Evolutionary conservation across 2,797 vertebrate genomes (phyloP).

Genomic region (Myotis planiceps): DNA sequence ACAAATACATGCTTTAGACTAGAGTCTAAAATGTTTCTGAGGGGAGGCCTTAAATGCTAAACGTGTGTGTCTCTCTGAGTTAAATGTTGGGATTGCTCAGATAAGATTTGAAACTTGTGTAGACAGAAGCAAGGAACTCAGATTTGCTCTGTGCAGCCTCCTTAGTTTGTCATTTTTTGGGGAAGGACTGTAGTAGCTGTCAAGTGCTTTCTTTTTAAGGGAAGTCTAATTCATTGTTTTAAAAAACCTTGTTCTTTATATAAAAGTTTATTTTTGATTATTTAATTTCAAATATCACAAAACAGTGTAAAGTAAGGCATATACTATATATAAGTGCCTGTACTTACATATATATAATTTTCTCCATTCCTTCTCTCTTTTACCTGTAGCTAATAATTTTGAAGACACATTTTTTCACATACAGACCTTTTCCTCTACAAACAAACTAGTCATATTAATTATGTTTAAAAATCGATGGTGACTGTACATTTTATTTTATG

Average conservation of each 20-base stretch:
- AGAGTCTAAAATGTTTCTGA: not conserved
- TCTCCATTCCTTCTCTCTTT: not conserved
- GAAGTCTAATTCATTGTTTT: not conserved
- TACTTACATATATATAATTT: not conserved
- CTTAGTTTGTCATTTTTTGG: not conserved
- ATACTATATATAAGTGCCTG: too few species aligned
- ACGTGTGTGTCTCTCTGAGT: not conserved
- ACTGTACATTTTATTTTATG: not conserved
- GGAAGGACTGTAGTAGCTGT: not conserved
- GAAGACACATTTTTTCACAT: not conserved
- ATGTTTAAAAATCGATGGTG: conserved; percentile 4
- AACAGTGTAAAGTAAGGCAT: not conserved
- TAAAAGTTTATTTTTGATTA: not conserved
- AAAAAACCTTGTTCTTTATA: not conserved
- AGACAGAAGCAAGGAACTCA: not conserved
- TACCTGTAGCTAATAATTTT: not conserved
- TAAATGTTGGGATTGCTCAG: not conserved
- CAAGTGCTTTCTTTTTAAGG: not conserved
- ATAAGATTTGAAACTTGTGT: not conserved
- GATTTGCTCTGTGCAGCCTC: not conserved
- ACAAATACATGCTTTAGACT: not conserved
- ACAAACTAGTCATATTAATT: conserved; percentile 25
- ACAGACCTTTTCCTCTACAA: not conserved
- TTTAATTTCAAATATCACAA: conserved; percentile 4
- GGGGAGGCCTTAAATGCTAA: not conserved